phyloP scores from a whole-genome alignment of 1,140 invertebrate species.

The Dendrolimus punctatus region DNA sequence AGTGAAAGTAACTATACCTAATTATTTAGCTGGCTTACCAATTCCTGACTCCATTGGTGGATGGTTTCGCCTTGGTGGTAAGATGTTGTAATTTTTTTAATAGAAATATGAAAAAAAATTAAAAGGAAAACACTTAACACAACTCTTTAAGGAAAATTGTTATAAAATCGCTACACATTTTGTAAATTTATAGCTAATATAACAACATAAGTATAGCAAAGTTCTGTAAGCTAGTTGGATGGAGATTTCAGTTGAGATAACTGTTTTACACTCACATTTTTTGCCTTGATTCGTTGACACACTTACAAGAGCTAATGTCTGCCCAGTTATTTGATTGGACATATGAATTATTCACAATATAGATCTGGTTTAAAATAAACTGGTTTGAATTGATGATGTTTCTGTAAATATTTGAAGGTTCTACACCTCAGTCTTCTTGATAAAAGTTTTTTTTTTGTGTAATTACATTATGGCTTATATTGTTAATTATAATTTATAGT shows the following conservation, averaged over 20 bases:
- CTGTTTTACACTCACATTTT: conserved; percentile 6
- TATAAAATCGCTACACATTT: no score
- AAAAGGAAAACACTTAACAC: no score
- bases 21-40: conserved; percentile 83
- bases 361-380: no score
- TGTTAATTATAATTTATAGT: conserved; percentile 1
- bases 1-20: conserved; percentile 82
- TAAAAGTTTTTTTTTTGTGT: no score
- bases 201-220: no score
- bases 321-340: background rate
- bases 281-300: conserved; percentile 6
- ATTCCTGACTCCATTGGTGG: conserved; percentile 83
- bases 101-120: no score
- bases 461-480: background rate
- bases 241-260: background rate
- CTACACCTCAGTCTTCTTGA: no score
- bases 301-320: conserved; percentile 2
- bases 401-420: no score
- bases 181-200: no score
- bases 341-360: background rate
- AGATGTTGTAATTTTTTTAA: conserved; percentile 4
- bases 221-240: no score
- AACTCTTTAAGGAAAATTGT: no score
- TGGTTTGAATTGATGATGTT: no score
- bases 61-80: conserved; percentile 86